Evolutionary conservation across 1,140 invertebrate genomes (phyloP).

Genomic region (Aphelenchoides besseyi): DNA sequence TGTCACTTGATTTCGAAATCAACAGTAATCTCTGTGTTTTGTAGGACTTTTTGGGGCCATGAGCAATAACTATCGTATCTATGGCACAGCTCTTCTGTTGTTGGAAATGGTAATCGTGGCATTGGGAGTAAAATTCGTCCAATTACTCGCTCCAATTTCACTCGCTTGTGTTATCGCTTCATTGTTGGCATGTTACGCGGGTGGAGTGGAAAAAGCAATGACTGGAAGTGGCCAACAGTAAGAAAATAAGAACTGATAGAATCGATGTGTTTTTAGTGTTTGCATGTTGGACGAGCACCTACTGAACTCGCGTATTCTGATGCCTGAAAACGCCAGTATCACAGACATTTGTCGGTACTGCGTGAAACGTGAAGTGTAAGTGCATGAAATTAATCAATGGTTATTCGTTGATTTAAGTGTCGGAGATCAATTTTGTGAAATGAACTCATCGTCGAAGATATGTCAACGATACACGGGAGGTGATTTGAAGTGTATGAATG

Average conservation of each 20-base stretch:
- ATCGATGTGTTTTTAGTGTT: constrained; percentile 44
- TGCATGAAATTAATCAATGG: neutral
- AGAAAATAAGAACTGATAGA: constrained; percentile 6
- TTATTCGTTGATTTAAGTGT: constrained; percentile 38
- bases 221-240: constrained; percentile 58
- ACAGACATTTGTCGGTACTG: constrained; percentile 55
- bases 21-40: too few relatives aligned
- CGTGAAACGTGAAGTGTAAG: constrained; percentile 50
- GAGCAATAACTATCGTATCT: constrained; percentile 60
- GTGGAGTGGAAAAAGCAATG: constrained; percentile 60
- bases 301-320: constrained; percentile 42
- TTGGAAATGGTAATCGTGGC: constrained; percentile 60
- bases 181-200: constrained; percentile 58
- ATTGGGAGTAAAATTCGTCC: constrained; percentile 61
- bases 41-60: constrained; percentile 55
- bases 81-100: constrained; percentile 55
- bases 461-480: constrained; percentile 53
- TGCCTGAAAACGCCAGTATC: constrained; percentile 40
- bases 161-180: constrained; percentile 59
- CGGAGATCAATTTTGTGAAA: constrained; percentile 50
- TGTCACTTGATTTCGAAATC: too few relatives aligned
- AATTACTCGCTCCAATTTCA: constrained; percentile 58
- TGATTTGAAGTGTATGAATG: constrained; percentile 45
- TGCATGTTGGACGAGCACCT: constrained; percentile 59
- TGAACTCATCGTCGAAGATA: constrained; percentile 40